A percentile compares a stretch with the other conserved stretches of the same genome.
Conservation (phyloP, 2,797 vertebrate genomes). For the Pitangus sulphuratus region DNA sequence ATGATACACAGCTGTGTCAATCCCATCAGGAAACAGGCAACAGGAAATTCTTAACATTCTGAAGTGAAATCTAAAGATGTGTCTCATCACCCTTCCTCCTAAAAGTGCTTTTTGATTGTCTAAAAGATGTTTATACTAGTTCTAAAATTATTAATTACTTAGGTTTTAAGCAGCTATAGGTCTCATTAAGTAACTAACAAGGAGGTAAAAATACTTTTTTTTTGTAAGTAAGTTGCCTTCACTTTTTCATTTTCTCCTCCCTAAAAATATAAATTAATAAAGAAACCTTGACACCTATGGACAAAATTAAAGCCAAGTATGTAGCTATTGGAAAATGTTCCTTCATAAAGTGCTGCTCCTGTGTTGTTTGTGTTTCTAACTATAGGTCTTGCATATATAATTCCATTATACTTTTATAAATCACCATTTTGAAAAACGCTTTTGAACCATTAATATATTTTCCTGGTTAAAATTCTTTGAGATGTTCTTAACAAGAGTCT, state of each 20-base stretch:
- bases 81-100: slow-evolving; percentile 56
- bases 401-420: slow-evolving; percentile 84
- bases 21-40: slow-evolving; percentile 52
- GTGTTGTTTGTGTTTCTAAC: slow-evolving; percentile 73
- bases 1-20: slow-evolving; percentile 43
- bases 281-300: slow-evolving; percentile 24
- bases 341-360: slow-evolving; percentile 51
- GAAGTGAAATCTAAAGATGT: slow-evolving; percentile 69
- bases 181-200: slow-evolving; percentile 43
- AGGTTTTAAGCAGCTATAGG: slow-evolving; percentile 32
- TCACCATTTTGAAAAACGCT: slow-evolving; percentile 85
- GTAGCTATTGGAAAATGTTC: slow-evolving; percentile 30
- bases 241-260: slow-evolving; percentile 2
- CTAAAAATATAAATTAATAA: slow-evolving; percentile 38
- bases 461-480: slow-evolving; percentile 91
- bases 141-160: slow-evolving; percentile 50
- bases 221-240: background rate
- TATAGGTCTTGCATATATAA: slow-evolving; percentile 85
- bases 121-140: slow-evolving; percentile 42
- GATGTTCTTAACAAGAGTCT: slow-evolving; percentile 94
- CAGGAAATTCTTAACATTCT: slow-evolving; percentile 72
- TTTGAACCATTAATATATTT: slow-evolving; percentile 88
- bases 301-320: slow-evolving; percentile 52
- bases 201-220: background rate
- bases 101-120: slow-evolving; percentile 49